A percentile compares a stretch with the other conserved stretches of the same genome.
These are phyloP conservation scores for Drosophila gunungcola DNA, from an alignment of 1,140 invertebrate genomes.

Conservation along the genomic window DNA sequence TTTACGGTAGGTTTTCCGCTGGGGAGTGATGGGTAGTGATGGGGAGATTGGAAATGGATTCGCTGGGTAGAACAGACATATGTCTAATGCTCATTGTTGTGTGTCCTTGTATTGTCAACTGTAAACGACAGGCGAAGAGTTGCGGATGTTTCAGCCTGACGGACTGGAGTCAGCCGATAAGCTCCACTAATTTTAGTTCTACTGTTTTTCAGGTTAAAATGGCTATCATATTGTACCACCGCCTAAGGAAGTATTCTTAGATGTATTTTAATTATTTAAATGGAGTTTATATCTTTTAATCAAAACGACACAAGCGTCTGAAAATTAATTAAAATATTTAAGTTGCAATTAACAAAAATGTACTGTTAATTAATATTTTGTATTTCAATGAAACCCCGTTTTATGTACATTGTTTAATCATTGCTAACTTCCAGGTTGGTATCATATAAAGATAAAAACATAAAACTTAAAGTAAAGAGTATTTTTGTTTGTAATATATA, in stretches of 20 bases:
- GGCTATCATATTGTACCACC: too few species aligned
- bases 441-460: too few species aligned
- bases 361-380: too few species aligned
- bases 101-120: constrained; percentile 59
- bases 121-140: constrained; percentile 54
- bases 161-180: constrained; percentile 47
- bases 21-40: background rate
- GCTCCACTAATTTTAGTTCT: constrained; percentile 54
- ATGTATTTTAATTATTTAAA: background rate
- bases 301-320: too few species aligned
- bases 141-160: constrained; percentile 57
- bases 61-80: constrained; percentile 59
- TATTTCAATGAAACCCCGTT: too few species aligned
- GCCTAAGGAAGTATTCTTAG: background rate
- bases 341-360: too few species aligned
- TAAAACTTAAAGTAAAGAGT: too few species aligned
- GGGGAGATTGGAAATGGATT: constrained; percentile 52
- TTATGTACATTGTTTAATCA: too few species aligned
- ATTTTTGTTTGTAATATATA: too few species aligned
- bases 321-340: too few species aligned
- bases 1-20: constrained; percentile 60
- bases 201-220: background rate
- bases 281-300: too few species aligned
- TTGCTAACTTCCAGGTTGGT: too few species aligned
- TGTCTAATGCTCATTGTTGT: constrained; percentile 72